Base-by-base conservation (phyloP, 2,888 invertebrate species). In the Hydroisotoma schaefferi region DNA sequence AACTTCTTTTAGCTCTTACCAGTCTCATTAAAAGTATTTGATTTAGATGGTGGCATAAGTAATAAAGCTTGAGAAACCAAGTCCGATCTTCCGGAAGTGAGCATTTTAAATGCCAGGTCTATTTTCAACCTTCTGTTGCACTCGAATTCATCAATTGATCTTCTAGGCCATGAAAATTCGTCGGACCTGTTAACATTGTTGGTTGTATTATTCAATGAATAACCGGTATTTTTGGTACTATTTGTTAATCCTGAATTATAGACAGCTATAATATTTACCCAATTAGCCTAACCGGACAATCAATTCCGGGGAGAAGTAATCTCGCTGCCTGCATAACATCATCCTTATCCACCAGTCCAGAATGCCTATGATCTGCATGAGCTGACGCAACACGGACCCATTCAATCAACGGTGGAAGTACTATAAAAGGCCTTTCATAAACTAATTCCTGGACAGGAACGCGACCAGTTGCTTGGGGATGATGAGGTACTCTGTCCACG, bases 301-400 rank as follows among this genome's bases (percentile, higher is more conserved):
- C 93, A 0, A 92, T 90, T 22, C 91, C 90, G 1, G 93, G 93
- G 55, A 94, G 78, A 43, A 94, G 80, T 47, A 94, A 77, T 5
- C 92, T 77, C 0, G 93, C 92, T 0, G 93, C 90, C 78, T 93
- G 93, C 82, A 88, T 83, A 27, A 93, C 85, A 76, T 93, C 93
- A 75, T 92, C 91, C 51, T 87, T 85, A 76, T 90, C 92, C 52
- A 89, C 84, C 63, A 86, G 83, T 25, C 85, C 82, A 1, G 90
- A 87, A 63, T 87, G 85, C 6, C 90, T 82, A 75, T 91, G 85
- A 67, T 87, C 86, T 0, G 90, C 87, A 77, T 91, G 90, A 2
- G 92, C 89, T 0, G 87, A 84, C 4, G 87, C 85, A 0, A 89
- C 90, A 15, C 93, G 81, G 68, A 91, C 79, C 93, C 93, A 94